Evolutionary conservation across 1,140 invertebrate genomes (phyloP).

Genomic region (Mamestra configurata): DNA sequence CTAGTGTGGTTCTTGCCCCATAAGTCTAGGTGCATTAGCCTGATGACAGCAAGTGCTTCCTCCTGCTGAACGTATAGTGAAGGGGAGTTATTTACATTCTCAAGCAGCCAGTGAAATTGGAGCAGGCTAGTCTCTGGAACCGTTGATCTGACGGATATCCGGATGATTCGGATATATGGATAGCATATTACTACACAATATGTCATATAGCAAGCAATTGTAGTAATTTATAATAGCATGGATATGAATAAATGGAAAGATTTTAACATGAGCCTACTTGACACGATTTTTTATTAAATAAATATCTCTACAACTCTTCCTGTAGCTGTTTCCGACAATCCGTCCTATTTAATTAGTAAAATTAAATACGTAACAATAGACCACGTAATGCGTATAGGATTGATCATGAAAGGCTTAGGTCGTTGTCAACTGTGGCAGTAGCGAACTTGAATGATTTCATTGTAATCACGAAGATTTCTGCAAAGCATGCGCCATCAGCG

Average conservation of each 20-base stretch:
- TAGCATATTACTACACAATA: too few relatives aligned
- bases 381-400: constrained; percentile 39
- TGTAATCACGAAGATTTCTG: constrained; percentile 39
- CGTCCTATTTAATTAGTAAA: constrained; percentile 40
- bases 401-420: constrained; percentile 53
- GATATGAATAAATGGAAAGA: constrained; percentile 8
- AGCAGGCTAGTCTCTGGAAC: too few relatives aligned
- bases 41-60: too few relatives aligned
- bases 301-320: constrained; percentile 31
- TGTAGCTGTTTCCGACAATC: constrained; percentile 29
- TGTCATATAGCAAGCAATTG: background rate
- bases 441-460: constrained; percentile 66
- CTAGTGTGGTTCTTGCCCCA: too few relatives aligned
- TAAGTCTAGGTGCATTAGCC: too few relatives aligned
- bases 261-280: constrained; percentile 15
- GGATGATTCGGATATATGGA: too few relatives aligned
- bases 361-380: constrained; percentile 41
- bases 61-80: too few relatives aligned
- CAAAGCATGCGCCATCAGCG: constrained; percentile 53
- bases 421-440: constrained; percentile 53
- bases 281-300: constrained; percentile 2
- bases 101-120: too few relatives aligned
- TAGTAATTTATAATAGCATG: background rate
- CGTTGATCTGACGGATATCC: too few relatives aligned
- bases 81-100: too few relatives aligned